Base-by-base conservation (phyloP, 1,140 invertebrate species). In the Orussus abietinus region DNA sequence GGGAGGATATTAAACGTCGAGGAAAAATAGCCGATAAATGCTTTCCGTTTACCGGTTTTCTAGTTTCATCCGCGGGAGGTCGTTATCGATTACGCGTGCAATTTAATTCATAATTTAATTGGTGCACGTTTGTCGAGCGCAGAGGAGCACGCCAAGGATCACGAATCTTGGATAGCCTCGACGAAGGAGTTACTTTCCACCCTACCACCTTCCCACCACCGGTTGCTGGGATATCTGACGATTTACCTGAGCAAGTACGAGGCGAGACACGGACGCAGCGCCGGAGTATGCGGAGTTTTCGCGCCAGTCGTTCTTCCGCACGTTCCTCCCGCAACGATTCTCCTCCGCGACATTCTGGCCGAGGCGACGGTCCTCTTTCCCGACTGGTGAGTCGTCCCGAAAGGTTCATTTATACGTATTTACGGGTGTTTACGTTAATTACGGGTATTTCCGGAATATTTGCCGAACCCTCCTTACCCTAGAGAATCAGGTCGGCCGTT, bases 191-290 rank as follows among this genome's bases (percentile, higher is more conserved):
- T 70, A 2, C 51, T 73, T 29, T 51, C 45, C 14, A 60, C 59
- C 17, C 41, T 74, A n/a, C 62, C 70, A 13, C 49, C 59, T 4
- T 60, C 62, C 22, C 60, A 75, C 43, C 68, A 69, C 29, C 61
- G 59, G 38, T 42, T 72, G 6, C 55, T 76, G n/a, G 63, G 67
- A n/a, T 73, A 72, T 40, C 54, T 75, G 31, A 51, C 66, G 4
- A 62, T 64, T 19, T 70, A 74, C 42, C 59, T 77, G 15, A 65
- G 72, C 45, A 61, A 59, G 22, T 77, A 75, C 49, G 70, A 74
- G 41, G 51, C 61, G 3, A 55, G 47, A 45, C 69, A 74, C 39
- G 64, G 68, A 17, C 59, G 63, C 34, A 59, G 59, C 42, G 58
- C 60, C 21, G 70, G 68, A 7, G 57, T 72, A 36, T 62, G 61